Percentiles rank a stretch among this genome's conserved stretches.
Conservation (phyloP, 2,797 vertebrate species). For the Enteromius radiatus region DNA sequence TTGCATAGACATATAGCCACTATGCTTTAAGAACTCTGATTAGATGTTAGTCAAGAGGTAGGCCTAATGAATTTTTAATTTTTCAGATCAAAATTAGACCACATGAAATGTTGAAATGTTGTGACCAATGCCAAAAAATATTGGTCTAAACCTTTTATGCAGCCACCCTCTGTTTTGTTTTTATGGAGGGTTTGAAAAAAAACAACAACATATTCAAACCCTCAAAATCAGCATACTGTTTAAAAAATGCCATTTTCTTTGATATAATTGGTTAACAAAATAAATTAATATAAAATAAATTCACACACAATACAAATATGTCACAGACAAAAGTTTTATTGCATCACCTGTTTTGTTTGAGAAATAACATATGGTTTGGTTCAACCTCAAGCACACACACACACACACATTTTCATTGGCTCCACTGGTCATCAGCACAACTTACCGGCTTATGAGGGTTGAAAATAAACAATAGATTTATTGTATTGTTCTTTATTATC, state of each 20-base stretch:
- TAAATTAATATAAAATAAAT: background rate
- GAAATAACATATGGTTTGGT: conserved; percentile 29
- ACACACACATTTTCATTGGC: conserved; percentile 16
- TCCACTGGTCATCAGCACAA: background rate
- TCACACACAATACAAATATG: background rate
- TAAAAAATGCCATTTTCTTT: background rate
- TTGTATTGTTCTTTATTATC: background rate
- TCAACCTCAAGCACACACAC: conserved; percentile 9
- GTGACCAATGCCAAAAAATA: background rate
- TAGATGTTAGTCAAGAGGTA: too few species aligned
- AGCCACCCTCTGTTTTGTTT: background rate
- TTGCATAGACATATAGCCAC: too few species aligned
- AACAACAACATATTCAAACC: background rate
- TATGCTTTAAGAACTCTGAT: too few species aligned
- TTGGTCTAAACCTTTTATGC: background rate
- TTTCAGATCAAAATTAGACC: background rate
- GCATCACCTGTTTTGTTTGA: conserved; percentile 27
- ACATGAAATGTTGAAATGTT: background rate
- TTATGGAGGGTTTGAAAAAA: background rate
- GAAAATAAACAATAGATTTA: conserved; percentile 37
- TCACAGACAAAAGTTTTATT: background rate
- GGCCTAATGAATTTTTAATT: background rate
- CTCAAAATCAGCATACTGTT: background rate
- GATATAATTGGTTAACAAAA: background rate
- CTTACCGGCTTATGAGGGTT: background rate